Base-by-base conservation (phyloP, 2,888 invertebrate species). In the Hyalella azteca region DNA sequence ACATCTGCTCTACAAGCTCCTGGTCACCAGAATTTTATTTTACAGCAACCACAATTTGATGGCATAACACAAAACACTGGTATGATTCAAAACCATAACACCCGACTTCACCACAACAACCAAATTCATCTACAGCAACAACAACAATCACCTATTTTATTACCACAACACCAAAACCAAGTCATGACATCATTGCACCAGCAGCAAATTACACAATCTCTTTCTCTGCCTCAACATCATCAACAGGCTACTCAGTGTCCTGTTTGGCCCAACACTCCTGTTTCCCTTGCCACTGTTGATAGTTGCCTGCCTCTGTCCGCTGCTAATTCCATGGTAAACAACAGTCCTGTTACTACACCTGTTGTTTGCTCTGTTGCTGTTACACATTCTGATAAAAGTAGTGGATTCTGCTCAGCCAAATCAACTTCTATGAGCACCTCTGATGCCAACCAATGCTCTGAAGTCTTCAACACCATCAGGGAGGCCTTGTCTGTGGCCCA, bases 401-500 rank as follows among this genome's bases (percentile, higher is more conserved):
- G 26, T 36, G 26, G 66, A 19, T 66, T 66, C 39, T 15, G 66
- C 19, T 36, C n/a, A 19, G 15, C 66, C 36, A 32, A 66, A 29
- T n/a, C 66, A 22, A 22, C 13, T 0, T 15, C 66, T 36, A 26
- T 7, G 26, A 54, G 26, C 54, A 66, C 66, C 15, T 66, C 66
- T 7, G 66, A 66, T 19, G 66, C 66, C 5, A 66, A 66, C 39
- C 66, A 75, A 29, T 75, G 75, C 45, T 45, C 75, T 7, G 75
- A 75, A 19, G 45, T 75, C 11, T 75, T 75, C 29, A 41, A 75
- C 75, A 75, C 41, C 5, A 75, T 75, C 3, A 22, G 75, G n/a
- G 75, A 75, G 29, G 75, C 75, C 22, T 45, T 75, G 3, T 75
- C 75, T 45, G 75, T 75, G 0, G 75, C 75, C 13, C 41, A 75